These are phyloP conservation scores for Timema cristinae DNA, from an alignment of 2,888 invertebrate genomes.

Conservation along the genomic window DNA sequence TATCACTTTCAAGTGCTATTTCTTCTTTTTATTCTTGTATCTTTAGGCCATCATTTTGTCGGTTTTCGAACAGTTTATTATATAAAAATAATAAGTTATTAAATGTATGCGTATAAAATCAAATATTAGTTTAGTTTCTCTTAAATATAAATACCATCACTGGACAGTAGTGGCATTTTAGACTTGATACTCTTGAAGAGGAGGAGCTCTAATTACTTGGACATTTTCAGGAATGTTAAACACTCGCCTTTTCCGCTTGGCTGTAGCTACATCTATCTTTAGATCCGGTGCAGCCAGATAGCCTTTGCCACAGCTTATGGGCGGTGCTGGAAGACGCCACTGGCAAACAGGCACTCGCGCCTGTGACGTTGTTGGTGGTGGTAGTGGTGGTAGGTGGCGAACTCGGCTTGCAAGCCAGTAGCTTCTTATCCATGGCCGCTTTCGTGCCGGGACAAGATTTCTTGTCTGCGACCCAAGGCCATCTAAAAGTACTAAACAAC, in stretches of 20 bases:
- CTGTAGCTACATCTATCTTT: slow-evolving; percentile 11
- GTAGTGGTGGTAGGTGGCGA: slow-evolving; percentile 16
- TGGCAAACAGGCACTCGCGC: not conserved
- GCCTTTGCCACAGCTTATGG: slow-evolving; percentile 20
- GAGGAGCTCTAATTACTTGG: too few species aligned
- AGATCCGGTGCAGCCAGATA: not conserved
- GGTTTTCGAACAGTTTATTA: too few species aligned
- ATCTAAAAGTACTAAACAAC: slow-evolving; percentile 58
- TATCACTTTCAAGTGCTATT: too few species aligned
- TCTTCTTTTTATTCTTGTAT: too few species aligned
- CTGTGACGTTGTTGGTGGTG: slow-evolving; percentile 15
- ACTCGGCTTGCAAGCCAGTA: not conserved
- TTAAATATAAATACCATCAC: too few species aligned
- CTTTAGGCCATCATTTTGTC: too few species aligned
- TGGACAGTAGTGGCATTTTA: too few species aligned
- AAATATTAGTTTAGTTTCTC: too few species aligned
- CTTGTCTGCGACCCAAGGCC: slow-evolving; percentile 46
- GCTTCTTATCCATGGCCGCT: not conserved
- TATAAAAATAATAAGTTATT: too few species aligned
- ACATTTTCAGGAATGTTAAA: slow-evolving; percentile 1
- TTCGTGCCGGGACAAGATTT: not conserved
- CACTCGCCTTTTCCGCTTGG: slow-evolving; percentile 7
- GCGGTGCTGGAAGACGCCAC: not conserved
- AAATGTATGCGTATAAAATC: too few species aligned
- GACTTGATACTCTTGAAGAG: too few species aligned